These are phyloP conservation scores for Aleiodes alternator DNA, from an alignment of 2,888 invertebrate genomes.

Conservation along the genomic window DNA sequence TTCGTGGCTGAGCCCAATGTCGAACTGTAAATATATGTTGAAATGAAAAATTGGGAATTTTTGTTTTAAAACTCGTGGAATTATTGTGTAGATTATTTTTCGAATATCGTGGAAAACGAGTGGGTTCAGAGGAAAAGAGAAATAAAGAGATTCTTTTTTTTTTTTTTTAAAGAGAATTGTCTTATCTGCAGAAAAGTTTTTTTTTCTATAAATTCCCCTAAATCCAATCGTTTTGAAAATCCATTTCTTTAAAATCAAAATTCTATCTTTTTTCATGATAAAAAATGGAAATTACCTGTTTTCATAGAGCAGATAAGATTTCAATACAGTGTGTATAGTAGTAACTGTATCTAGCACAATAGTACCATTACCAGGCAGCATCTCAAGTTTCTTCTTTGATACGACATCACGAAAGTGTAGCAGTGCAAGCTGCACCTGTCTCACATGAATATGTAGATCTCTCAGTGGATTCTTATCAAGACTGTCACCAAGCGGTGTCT, in stretches of 20 bases:
- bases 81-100: not conserved
- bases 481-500: conserved; percentile 76
- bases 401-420: conserved; percentile 96
- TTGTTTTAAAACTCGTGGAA: not conserved
- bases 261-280: not conserved
- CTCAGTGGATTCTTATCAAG: conserved; percentile 81
- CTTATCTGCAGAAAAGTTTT: no score
- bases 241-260: not conserved
- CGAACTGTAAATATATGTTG: conserved; percentile 76
- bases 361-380: conserved; percentile 95
- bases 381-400: conserved; percentile 92
- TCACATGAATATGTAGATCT: conserved; percentile 85
- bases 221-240: no score
- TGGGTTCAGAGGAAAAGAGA: no score
- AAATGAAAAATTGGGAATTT: not conserved
- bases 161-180: no score
- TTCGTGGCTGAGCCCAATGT: conserved; percentile 87
- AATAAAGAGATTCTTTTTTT: no score
- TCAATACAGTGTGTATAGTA: conserved; percentile 84
- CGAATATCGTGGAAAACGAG: no score
- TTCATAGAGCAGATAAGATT: conserved; percentile 77
- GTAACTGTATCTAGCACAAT: conserved; percentile 95
- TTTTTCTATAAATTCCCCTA: no score
- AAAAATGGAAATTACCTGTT: conserved; percentile 73
- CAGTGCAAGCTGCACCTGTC: conserved; percentile 85